Evolutionary conservation across 1,140 invertebrate genomes (phyloP).

Genomic region (Eupeodes corollae): DNA sequence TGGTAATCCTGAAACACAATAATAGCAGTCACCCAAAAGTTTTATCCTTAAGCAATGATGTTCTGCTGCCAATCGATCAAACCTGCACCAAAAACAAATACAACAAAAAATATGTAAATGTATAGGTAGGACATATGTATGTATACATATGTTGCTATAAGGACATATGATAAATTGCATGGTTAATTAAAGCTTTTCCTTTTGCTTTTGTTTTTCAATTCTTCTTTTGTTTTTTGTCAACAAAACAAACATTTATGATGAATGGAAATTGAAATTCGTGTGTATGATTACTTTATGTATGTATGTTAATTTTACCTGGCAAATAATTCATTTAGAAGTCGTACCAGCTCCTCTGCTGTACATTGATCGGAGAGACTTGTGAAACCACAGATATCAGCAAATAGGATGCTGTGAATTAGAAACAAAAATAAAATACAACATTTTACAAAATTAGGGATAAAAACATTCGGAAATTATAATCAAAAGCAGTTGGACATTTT

Average conservation of each 20-base stretch:
- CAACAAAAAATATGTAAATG: not conserved
- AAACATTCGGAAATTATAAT: not conserved
- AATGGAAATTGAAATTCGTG: too few relatives aligned
- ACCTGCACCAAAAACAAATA: slow-evolving; percentile 45
- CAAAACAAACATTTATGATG: not conserved
- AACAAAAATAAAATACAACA: not conserved
- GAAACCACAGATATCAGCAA: slow-evolving; percentile 97
- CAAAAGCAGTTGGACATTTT: not conserved
- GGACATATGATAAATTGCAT: not conserved
- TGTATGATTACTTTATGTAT: too few relatives aligned
- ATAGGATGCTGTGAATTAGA: slow-evolving; percentile 72
- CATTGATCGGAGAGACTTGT: slow-evolving; percentile 89
- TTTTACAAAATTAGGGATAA: not conserved
- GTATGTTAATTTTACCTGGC: slow-evolving; percentile 60
- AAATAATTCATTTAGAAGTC: slow-evolving; percentile 90
- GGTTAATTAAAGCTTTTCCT: not conserved
- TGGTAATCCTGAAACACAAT: slow-evolving; percentile 83
- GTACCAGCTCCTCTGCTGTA: slow-evolving; percentile 89
- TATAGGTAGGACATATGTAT: not conserved
- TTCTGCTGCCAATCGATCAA: slow-evolving; percentile 81
- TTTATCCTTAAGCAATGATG: slow-evolving; percentile 89
- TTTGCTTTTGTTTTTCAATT: not conserved
- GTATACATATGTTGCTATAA: not conserved
- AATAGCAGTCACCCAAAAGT: slow-evolving; percentile 88
- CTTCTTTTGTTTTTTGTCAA: not conserved